Evolutionary conservation across 2,797 vertebrate genomes (phyloP).

Genomic region (Darevskia mixta): DNA sequence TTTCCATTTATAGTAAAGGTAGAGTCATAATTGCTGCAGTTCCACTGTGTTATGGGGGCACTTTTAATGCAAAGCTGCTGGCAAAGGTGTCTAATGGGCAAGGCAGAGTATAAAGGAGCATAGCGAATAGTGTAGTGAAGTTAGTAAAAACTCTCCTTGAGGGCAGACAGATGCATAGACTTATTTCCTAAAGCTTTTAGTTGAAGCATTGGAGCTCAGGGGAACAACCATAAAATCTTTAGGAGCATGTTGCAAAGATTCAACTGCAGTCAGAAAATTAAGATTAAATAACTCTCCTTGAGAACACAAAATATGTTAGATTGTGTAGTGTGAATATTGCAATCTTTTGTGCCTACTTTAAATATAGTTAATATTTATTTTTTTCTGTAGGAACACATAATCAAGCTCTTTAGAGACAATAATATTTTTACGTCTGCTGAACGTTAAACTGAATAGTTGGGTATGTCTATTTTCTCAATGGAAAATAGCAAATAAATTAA

Average conservation of each 20-base stretch:
- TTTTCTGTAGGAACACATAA: background rate
- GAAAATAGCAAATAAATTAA: background rate
- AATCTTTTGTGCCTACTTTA: background rate
- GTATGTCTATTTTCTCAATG: background rate
- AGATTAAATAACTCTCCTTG: background rate
- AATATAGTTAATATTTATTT: background rate
- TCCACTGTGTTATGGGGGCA: constrained; percentile 7
- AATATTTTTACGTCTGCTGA: background rate
- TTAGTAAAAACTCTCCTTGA: constrained; percentile 26
- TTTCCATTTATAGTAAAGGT: constrained; percentile 18
- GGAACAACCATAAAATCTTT: constrained; percentile 15
- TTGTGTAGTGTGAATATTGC: background rate
- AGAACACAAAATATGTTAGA: background rate
- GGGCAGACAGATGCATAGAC: constrained; percentile 25
- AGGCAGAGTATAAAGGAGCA: constrained; percentile 18
- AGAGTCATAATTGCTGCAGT: constrained; percentile 5
- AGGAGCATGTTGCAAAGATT: background rate
- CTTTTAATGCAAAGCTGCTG: constrained; percentile 10
- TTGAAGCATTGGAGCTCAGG: constrained; percentile 11
- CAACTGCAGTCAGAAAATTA: background rate
- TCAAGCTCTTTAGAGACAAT: background rate
- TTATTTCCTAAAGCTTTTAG: constrained; percentile 35
- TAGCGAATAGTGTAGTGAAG: constrained; percentile 7
- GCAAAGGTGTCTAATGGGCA: constrained; percentile 20
- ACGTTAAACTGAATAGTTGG: background rate